Base-by-base conservation (phyloP, 2,797 vertebrate species). In the Cryptoblepharus egeriae region DNA sequence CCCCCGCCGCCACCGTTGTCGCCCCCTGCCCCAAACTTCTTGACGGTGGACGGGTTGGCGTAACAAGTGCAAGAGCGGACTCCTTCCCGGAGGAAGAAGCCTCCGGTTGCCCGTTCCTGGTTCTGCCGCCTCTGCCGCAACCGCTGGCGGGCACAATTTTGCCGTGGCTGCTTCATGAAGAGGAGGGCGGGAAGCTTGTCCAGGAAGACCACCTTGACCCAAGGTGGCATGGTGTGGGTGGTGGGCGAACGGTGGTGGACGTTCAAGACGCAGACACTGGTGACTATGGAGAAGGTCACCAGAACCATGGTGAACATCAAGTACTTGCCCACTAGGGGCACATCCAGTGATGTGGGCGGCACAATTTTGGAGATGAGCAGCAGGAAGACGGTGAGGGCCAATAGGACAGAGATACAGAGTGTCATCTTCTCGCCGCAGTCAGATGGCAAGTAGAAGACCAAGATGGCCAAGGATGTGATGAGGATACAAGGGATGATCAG, bases 241-340 rank as follows among this genome's bases (percentile, higher is more conserved):
- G 97, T 99, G 79, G 98, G 98, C 0, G 98, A 99, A 85, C 98
- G 97, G 92, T 99, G 98, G 92, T 99, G 98, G 55, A 99, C 98
- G 0, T 99, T 99, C 84, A 99, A 96, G 86, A 99, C 98, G 0
- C 98, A 99, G 87, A 99, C 98, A 0, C 98, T 99, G 85, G 98
- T 99, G 89, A 99, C 97, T 0, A 99, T 99, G 80, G 98, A 99
- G 95, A 99, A 99, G 78, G 98, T 99, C 84, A 99, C 98, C 63
- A 99, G 95, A 35, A 99, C 98, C 98, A 99, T 99, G 88, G 98
- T 99, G 96, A 99, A 99, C 98, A 99, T 99, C 77, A 99, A 95
- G 91, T 99, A 99, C 91, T 99, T 99, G 88, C 98, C 98, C 78
- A 99, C 98, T n/a, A 99, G 96, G 0, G 98, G 98, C 52, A 99